phyloP scores from a whole-genome alignment of 2,888 invertebrate species.

The Beris morrisii region DNA sequence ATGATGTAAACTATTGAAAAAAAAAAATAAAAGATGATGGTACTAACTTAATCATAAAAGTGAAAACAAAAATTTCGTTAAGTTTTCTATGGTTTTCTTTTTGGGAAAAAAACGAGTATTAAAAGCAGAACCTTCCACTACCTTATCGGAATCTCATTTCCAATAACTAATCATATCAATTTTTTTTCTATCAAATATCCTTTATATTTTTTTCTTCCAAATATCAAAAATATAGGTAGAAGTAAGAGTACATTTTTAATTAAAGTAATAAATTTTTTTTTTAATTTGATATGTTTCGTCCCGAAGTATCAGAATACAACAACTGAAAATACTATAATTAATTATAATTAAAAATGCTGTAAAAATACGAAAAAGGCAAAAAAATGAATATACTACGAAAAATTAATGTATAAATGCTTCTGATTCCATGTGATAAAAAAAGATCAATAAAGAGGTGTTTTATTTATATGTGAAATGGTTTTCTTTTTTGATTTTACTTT shows the following conservation, averaged over 20 bases:
- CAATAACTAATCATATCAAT: too few relatives aligned
- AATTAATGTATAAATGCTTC: slow-evolving; percentile 36
- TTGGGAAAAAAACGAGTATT: too few relatives aligned
- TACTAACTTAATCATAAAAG: slow-evolving; percentile 15
- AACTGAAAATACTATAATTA: neutral
- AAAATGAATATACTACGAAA: slow-evolving; percentile 9
- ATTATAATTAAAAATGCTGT: neutral
- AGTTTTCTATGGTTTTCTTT: slow-evolving; percentile 24
- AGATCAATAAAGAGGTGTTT: slow-evolving; percentile 33
- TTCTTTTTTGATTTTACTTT: neutral
- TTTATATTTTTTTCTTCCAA: too few relatives aligned
- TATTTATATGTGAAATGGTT: slow-evolving; percentile 18
- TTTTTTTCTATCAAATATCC: too few relatives aligned
- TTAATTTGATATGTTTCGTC: neutral
- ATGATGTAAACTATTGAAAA: slow-evolving; percentile 10
- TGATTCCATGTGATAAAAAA: slow-evolving; percentile 39
- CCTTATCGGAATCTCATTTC: too few relatives aligned
- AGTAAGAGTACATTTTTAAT: too few relatives aligned
- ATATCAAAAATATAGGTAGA: too few relatives aligned
- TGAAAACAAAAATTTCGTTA: slow-evolving; percentile 8
- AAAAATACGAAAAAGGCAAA: slow-evolving; percentile 9
- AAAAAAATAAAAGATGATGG: slow-evolving; percentile 5
- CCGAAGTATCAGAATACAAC: neutral
- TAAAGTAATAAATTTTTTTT: neutral
- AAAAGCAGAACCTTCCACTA: too few relatives aligned